Evolutionary conservation across 2,797 vertebrate species (phyloP), one percentile per base, ranked within the genome.

Genomic region (Anniella stebbinsi): DNA sequence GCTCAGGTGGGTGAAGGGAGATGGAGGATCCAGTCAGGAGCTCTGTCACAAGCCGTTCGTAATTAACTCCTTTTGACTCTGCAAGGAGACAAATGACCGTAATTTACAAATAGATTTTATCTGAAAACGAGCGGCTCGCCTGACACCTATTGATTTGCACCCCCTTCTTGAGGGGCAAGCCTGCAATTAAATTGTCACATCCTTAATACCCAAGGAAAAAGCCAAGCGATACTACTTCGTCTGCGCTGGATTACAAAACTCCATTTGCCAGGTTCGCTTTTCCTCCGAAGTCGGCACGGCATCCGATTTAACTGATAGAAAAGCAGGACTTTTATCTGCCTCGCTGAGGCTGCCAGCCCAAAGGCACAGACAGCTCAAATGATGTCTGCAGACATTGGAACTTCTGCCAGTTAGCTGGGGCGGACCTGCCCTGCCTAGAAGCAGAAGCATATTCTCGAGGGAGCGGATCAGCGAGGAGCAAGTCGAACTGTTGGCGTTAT

Each of bases 91-190:
- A 94, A 95, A 96, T 95, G 28, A 93, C 93, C 94, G 90, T 95
- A 96, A 96, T 96, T 96, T 95, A 93, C 94, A 95, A 96, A 96
- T 66, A 96, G 95, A 95, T 94, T 94, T 96, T 95, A 96, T 96
- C 95, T 96, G 93, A 93, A 93, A 95, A 95, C 72, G 28, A 95
- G 88, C 0, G 72, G 90, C 90, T 95, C 91, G 88, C 84, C 89
- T 93, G 95, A 94, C 92, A 95, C 92, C 93, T 94, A 96, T 96
- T 93, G 95, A 96, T 96, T 94, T 88, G 91, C 25, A 77, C 75
- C 89, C 90, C 88, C 88, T 45, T 81, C 91, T 85, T 0, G 5
- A 93, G 94, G 94, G 92, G 94, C 80, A 91, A 30, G 91, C 82
- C 94, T 0, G 30, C 95, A 96, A 96, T 96, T 96, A 96, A 95